phyloP scores from a whole-genome alignment of 2,797 vertebrate species.

The Arnoldichthys spilopterus region DNA sequence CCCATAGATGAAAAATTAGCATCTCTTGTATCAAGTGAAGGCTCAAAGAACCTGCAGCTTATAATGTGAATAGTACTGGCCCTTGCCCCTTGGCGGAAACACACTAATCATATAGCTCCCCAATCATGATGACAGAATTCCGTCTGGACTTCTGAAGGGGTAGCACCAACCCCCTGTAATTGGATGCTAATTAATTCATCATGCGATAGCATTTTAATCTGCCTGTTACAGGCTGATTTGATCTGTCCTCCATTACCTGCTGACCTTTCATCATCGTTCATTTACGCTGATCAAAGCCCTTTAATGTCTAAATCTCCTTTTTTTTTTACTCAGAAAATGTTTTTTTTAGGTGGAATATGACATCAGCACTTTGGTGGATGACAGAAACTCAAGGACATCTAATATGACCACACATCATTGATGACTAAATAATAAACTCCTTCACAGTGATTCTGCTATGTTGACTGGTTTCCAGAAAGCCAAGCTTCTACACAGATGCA shows the following conservation, averaged over 20 bases:
- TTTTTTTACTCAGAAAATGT: background rate
- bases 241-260: slow-evolving; percentile 58
- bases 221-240: slow-evolving; percentile 49
- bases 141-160: slow-evolving; percentile 36
- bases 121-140: slow-evolving; percentile 36
- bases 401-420: slow-evolving; percentile 42
- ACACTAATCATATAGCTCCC: slow-evolving; percentile 51
- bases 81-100: slow-evolving; percentile 51
- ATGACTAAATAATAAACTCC: slow-evolving; percentile 53
- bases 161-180: slow-evolving; percentile 28
- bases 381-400: slow-evolving; percentile 44
- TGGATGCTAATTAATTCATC: slow-evolving; percentile 59
- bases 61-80: background rate
- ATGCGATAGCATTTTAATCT: slow-evolving; percentile 53
- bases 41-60: slow-evolving; percentile 10
- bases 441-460: slow-evolving; percentile 52
- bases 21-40: slow-evolving; percentile 23
- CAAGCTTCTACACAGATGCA: slow-evolving; percentile 43
- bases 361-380: slow-evolving; percentile 33
- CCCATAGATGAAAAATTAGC: slow-evolving; percentile 31
- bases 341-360: slow-evolving; percentile 39
- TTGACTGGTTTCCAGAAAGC: slow-evolving; percentile 18
- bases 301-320: slow-evolving; percentile 43
- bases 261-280: slow-evolving; percentile 57
- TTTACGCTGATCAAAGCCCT: slow-evolving; percentile 50